A percentile compares a stretch with the other conserved stretches of the same genome.
Conservation (phyloP, 2,888 invertebrate genomes). For the Tipula confusa region DNA sequence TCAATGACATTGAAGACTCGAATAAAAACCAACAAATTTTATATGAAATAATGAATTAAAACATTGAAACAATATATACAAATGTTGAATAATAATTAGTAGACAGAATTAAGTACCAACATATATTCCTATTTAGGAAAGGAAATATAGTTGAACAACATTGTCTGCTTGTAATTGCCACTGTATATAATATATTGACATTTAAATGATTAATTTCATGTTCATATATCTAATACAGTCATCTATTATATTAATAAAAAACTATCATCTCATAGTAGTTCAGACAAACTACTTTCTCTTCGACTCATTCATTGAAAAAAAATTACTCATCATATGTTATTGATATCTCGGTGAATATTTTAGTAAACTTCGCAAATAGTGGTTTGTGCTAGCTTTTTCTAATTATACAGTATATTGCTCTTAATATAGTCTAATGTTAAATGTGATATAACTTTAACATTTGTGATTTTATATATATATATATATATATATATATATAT, state of each 20-base stretch:
- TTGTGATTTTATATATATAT: too few species aligned
- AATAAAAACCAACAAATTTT: not conserved
- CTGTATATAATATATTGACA: not conserved
- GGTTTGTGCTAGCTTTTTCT: not conserved
- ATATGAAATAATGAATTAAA: not conserved
- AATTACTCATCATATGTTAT: not conserved
- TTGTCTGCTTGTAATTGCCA: constrained; percentile 4
- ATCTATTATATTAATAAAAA: not conserved
- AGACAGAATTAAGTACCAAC: not conserved
- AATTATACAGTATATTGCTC: not conserved
- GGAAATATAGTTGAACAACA: not conserved
- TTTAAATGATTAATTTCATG: not conserved
- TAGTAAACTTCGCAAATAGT: not conserved
- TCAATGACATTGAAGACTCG: not conserved
- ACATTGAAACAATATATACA: not conserved
- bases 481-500: too few species aligned
- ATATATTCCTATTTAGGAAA: not conserved
- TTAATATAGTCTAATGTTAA: not conserved
- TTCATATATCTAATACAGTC: not conserved
- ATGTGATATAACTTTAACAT: not conserved
- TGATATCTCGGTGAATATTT: not conserved
- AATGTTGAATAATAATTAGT: not conserved
- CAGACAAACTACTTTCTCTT: not conserved
- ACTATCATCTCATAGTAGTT: not conserved
- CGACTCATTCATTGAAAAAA: not conserved